Percentiles rank a stretch among this genome's conserved stretches.
Evolutionary conservation across 2,113 vertebrate species (phyloP).

Genomic region (Nycticorax nycticorax): DNA sequence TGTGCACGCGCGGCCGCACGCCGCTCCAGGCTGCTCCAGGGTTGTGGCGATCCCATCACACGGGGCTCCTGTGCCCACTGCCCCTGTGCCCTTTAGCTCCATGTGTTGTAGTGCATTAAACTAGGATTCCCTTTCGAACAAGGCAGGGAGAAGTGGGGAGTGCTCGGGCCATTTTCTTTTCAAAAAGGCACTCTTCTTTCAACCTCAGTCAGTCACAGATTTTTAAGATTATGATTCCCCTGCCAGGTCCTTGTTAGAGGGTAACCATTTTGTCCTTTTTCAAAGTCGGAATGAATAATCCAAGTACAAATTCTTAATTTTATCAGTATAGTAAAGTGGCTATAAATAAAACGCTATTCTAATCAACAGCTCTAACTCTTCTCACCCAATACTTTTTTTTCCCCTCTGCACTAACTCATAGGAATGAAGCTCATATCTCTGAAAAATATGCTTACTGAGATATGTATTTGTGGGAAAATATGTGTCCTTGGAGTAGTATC

Average conservation of each 20-base stretch:
- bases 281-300: neutral
- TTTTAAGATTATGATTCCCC: neutral
- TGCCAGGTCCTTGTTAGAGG: neutral
- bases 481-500: neutral
- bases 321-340: neutral
- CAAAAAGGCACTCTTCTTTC: neutral
- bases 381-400: neutral
- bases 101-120: neutral
- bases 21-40: neutral
- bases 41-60: neutral
- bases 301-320: neutral
- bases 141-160: neutral
- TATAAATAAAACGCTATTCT: neutral
- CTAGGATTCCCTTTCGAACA: neutral
- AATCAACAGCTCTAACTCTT: neutral
- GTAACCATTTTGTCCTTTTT: neutral
- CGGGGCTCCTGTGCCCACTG: neutral
- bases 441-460: neutral
- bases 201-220: neutral
- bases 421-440: neutral
- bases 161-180: neutral
- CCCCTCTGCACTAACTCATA: neutral
- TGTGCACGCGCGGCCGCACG: accelerated
- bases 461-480: neutral
- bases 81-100: neutral